These are phyloP conservation scores for Apostichopus japonicus DNA, from an alignment of 35 echinoderm and acorn worm species.

Conservation along the genomic window DNA sequence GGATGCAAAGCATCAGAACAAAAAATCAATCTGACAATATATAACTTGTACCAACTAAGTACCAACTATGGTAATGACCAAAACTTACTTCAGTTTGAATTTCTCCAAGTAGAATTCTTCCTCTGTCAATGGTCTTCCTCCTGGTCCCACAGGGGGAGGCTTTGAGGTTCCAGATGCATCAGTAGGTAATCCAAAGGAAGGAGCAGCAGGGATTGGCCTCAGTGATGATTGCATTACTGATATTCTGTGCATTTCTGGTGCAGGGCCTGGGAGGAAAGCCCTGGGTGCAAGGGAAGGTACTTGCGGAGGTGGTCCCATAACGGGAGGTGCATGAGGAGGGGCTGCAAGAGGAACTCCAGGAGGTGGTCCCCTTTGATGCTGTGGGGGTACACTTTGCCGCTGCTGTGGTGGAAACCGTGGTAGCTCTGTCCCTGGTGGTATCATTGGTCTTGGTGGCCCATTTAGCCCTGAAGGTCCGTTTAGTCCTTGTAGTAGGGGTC, in stretches of 20 bases:
- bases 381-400: not conserved
- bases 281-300: constrained; percentile 11
- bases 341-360: not conserved
- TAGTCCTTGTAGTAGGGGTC: not conserved
- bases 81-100: constrained; percentile 64
- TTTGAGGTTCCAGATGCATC: constrained; percentile 2
- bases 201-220: constrained; percentile 24
- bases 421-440: not conserved
- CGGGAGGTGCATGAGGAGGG: not conserved
- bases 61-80: not conserved
- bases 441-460: not conserved
- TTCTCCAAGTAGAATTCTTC: constrained; percentile 74
- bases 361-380: not conserved
- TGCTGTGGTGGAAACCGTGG: not conserved
- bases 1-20: not conserved
- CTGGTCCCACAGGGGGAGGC: constrained; percentile 59
- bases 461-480: not conserved
- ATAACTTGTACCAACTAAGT: not conserved
- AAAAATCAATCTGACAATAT: not conserved
- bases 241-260: constrained; percentile 11
- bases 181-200: constrained; percentile 21
- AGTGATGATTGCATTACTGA: constrained; percentile 12
- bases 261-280: not conserved
- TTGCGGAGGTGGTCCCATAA: not conserved
- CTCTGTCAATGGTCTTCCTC: constrained; percentile 71